A percentile compares a stretch with the other conserved stretches of the same genome.
Evolutionary conservation across 2,888 invertebrate genomes (phyloP).

Genomic region (Eristalis tenax): DNA sequence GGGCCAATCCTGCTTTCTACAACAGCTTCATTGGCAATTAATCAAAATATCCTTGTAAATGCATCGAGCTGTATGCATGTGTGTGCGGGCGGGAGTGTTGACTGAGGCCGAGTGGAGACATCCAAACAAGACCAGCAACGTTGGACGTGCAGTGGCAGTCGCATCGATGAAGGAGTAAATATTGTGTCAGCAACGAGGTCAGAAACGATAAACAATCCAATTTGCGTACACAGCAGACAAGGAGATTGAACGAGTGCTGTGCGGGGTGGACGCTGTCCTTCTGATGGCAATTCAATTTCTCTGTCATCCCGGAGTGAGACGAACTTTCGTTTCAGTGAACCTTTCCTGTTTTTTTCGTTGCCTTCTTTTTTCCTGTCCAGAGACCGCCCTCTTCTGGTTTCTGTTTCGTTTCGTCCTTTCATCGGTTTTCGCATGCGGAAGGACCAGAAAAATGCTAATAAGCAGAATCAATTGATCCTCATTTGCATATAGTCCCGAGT

Average conservation of each 20-base stretch:
- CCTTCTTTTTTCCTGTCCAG: no score
- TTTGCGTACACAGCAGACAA: background rate
- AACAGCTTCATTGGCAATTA: slow-evolving; percentile 45
- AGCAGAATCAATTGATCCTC: slow-evolving; percentile 56
- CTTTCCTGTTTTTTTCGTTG: slow-evolving; percentile 19
- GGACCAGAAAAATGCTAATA: slow-evolving; percentile 67
- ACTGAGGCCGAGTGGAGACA: background rate
- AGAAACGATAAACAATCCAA: slow-evolving; percentile 39
- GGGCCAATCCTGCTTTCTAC: background rate
- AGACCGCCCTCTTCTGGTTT: background rate
- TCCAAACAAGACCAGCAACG: background rate
- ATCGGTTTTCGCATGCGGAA: slow-evolving; percentile 41
- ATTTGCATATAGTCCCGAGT: slow-evolving; percentile 68
- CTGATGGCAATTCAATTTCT: slow-evolving; percentile 55
- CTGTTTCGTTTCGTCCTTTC: slow-evolving; percentile 24
- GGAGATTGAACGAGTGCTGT: background rate
- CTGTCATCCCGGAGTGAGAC: slow-evolving; percentile 17
- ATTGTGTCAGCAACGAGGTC: slow-evolving; percentile 41
- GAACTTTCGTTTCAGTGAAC: background rate
- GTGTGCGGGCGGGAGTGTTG: background rate
- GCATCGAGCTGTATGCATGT: slow-evolving; percentile 19
- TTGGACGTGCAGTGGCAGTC: background rate
- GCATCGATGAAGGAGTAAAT: slow-evolving; percentile 25
- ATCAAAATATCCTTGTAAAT: slow-evolving; percentile 43
- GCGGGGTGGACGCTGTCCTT: background rate